A percentile compares a stretch with the other conserved stretches of the same genome.
Evolutionary conservation across 2,113 vertebrate genomes (phyloP).

Genomic region (Speoplatyrhinus poulsoni): DNA sequence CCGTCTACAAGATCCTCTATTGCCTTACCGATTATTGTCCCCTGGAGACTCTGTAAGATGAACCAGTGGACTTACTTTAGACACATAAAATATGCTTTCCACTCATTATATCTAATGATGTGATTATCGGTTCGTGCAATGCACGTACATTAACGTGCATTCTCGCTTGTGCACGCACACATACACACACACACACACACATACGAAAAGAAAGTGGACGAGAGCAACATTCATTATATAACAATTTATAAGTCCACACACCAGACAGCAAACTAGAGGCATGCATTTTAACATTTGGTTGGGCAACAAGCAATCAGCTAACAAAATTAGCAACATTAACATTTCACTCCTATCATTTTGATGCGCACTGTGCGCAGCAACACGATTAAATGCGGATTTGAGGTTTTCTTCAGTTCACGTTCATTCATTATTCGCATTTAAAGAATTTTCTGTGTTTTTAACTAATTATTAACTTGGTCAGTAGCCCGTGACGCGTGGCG

Average conservation of each 20-base stretch:
- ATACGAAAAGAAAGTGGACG: background rate
- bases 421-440: slow-evolving; percentile 32
- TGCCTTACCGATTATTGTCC: slow-evolving; percentile 1
- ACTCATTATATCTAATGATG: background rate
- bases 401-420: background rate
- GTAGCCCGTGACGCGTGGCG: slow-evolving; percentile 31
- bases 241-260: too few species aligned
- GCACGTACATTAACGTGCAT: background rate
- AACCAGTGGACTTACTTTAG: background rate
- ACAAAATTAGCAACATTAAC: too few species aligned
- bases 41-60: slow-evolving; percentile 2
- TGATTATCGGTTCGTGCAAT: background rate
- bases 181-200: background rate
- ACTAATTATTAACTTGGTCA: slow-evolving; percentile 30
- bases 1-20: background rate
- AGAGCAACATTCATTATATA: background rate
- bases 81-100: background rate
- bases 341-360: too few species aligned
- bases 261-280: too few species aligned
- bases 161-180: background rate
- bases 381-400: background rate
- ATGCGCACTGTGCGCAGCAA: too few species aligned
- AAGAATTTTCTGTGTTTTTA: slow-evolving; percentile 32
- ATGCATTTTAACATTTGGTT: too few species aligned
- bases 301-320: too few species aligned